These are phyloP conservation scores for Oophaga sylvatica DNA, from an alignment of 2,797 vertebrate species.

Conservation along the genomic window DNA sequence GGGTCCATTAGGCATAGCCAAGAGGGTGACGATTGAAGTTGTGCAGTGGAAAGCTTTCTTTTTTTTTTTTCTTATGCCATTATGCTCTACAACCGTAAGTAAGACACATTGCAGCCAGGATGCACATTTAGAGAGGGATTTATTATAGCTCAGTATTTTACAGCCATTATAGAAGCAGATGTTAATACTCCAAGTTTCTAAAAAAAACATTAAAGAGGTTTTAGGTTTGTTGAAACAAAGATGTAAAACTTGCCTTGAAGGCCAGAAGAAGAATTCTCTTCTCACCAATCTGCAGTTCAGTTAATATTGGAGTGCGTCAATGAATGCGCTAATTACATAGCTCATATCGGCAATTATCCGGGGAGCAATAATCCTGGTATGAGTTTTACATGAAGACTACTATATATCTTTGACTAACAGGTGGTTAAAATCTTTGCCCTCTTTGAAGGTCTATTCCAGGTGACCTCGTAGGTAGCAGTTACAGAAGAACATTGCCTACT, in stretches of 20 bases:
- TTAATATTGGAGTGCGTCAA: not conserved
- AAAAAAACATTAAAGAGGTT: not conserved
- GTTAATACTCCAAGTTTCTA: not conserved
- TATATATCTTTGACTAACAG: slow-evolving; percentile 1
- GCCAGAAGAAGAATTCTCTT: not conserved
- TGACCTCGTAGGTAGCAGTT: not conserved
- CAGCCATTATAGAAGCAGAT: slow-evolving; percentile 6
- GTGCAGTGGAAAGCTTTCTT: slow-evolving; percentile 34
- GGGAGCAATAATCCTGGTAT: not conserved
- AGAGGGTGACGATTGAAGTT: slow-evolving; percentile 54
- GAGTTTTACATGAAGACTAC: not conserved
- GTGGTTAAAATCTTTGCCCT: not conserved
- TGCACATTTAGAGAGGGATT: not conserved
- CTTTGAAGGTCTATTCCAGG: not conserved
- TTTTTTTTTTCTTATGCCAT: slow-evolving; percentile 18
- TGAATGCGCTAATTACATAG: slow-evolving; percentile 22
- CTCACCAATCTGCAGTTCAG: not conserved
- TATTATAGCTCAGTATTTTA: not conserved
- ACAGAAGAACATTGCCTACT: not conserved
- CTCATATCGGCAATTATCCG: not conserved
- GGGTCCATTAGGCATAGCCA: slow-evolving; percentile 48
- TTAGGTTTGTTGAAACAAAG: not conserved
- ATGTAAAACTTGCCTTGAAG: not conserved
- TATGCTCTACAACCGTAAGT: not conserved
- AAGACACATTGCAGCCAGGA: not conserved